Evolutionary conservation across 2,888 invertebrate genomes (phyloP).

Genomic region (Hyposoter didymator): DNA sequence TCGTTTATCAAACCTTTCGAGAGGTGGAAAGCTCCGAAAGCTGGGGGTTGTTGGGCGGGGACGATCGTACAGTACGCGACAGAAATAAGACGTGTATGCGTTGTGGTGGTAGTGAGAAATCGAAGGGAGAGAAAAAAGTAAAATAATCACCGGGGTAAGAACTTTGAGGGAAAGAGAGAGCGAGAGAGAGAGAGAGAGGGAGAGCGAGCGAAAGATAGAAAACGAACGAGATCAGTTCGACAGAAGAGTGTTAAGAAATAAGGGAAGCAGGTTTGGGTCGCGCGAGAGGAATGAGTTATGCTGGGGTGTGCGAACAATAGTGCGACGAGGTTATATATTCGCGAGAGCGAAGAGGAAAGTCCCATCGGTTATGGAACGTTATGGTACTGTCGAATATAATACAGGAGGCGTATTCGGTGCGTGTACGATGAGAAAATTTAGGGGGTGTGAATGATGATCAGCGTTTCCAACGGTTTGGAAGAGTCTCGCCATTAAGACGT

Average conservation of each 20-base stretch:
- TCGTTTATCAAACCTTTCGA: slow-evolving; percentile 58
- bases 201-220: background rate
- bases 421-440: slow-evolving; percentile 23
- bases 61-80: slow-evolving; percentile 18
- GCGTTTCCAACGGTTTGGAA: background rate
- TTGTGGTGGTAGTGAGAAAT: slow-evolving; percentile 39
- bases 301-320: slow-evolving; percentile 61
- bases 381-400: slow-evolving; percentile 41
- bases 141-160: slow-evolving; percentile 45
- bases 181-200: background rate
- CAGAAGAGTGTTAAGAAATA: slow-evolving; percentile 53
- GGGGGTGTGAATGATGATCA: slow-evolving; percentile 26
- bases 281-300: slow-evolving; percentile 53
- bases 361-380: slow-evolving; percentile 51
- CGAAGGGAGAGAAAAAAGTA: slow-evolving; percentile 42
- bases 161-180: slow-evolving; percentile 7
- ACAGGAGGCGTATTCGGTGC: slow-evolving; percentile 46
- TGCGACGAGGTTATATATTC: slow-evolving; percentile 49
- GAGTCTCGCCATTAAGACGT: slow-evolving; percentile 18
- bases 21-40: slow-evolving; percentile 44
- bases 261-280: slow-evolving; percentile 53
- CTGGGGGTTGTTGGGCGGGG: slow-evolving; percentile 40
- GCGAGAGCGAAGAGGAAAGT: slow-evolving; percentile 41
- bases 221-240: slow-evolving; percentile 26
- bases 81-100: slow-evolving; percentile 58